phyloP scores from a whole-genome alignment of 2,888 invertebrate species.

The Tachina fera region DNA sequence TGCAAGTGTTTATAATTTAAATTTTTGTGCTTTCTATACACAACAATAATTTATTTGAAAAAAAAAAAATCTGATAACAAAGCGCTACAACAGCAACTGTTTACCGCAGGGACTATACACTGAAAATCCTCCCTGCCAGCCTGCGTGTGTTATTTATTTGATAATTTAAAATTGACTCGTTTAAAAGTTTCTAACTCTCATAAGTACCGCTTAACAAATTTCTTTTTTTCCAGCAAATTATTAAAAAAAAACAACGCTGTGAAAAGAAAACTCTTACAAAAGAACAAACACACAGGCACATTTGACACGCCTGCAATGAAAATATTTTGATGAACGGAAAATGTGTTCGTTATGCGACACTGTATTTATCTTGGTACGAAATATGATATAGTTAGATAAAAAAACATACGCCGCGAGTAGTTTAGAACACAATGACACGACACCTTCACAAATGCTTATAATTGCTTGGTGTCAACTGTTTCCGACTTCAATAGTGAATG shows the following conservation, averaged over 20 bases:
- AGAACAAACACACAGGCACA: background rate
- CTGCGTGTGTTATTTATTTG: background rate
- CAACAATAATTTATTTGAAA: slow-evolving; percentile 14
- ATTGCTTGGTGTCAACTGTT: slow-evolving; percentile 31
- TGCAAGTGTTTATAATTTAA: slow-evolving; percentile 12
- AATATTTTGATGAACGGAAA: slow-evolving; percentile 25
- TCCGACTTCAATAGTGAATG: background rate
- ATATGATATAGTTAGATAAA: slow-evolving; percentile 46
- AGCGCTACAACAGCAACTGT: slow-evolving; percentile 9
- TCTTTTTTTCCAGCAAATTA: slow-evolving; percentile 20
- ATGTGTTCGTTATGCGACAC: slow-evolving; percentile 12
- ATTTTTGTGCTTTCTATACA: background rate
- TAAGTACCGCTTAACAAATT: slow-evolving; percentile 51
- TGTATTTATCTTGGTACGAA: slow-evolving; percentile 44
- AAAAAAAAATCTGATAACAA: background rate
- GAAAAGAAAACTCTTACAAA: slow-evolving; percentile 8
- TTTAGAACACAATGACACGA: slow-evolving; percentile 24
- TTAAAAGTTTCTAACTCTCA: slow-evolving; percentile 12
- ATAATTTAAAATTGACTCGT: slow-evolving; percentile 13
- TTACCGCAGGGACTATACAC: slow-evolving; percentile 52
- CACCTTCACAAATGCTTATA: slow-evolving; percentile 37
- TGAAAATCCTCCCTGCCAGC: slow-evolving; percentile 21
- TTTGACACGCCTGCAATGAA: slow-evolving; percentile 43
- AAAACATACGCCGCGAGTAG: background rate
- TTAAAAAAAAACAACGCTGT: slow-evolving; percentile 3